Conservation (phyloP, 2,888 invertebrate species). For the Hirtodrosophila trivittata region DNA sequence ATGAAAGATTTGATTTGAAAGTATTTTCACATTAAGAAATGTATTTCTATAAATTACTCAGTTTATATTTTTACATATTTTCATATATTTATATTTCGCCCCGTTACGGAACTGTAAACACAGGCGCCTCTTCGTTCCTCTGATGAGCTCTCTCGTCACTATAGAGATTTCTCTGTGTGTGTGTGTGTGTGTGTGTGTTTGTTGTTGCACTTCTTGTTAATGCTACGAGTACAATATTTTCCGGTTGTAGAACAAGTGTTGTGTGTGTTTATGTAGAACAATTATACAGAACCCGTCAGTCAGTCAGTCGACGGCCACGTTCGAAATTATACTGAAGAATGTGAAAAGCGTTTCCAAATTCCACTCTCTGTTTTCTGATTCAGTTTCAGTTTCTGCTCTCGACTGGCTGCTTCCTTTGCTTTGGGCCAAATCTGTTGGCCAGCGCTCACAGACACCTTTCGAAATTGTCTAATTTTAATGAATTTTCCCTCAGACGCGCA, state of each 20-base stretch:
- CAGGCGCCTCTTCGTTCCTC: constrained; percentile 23
- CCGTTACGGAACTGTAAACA: constrained; percentile 27
- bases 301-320: constrained; percentile 62
- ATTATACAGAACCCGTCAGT: constrained; percentile 27
- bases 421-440: constrained; percentile 38
- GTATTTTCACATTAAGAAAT: constrained; percentile 26
- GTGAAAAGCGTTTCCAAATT: constrained; percentile 73
- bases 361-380: constrained; percentile 52
- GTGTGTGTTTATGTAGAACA: constrained; percentile 22
- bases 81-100: constrained; percentile 8
- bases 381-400: constrained; percentile 15
- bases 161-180: constrained; percentile 12
- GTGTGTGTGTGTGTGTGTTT: constrained; percentile 9
- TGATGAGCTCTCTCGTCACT: constrained; percentile 23
- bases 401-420: constrained; percentile 11
- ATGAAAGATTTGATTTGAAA: constrained; percentile 42
- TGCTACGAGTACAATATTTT: constrained; percentile 43
- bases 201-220: constrained; percentile 19
- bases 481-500: constrained; percentile 42
- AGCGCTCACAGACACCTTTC: constrained; percentile 41
- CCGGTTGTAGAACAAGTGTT: constrained; percentile 34
- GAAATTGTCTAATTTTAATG: constrained; percentile 74
- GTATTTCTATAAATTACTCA: constrained; percentile 48
- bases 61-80: constrained; percentile 16
- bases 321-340: constrained; percentile 74